These are phyloP conservation scores for Hyalella azteca DNA, from an alignment of 2,888 invertebrate genomes.

Conservation along the genomic window DNA sequence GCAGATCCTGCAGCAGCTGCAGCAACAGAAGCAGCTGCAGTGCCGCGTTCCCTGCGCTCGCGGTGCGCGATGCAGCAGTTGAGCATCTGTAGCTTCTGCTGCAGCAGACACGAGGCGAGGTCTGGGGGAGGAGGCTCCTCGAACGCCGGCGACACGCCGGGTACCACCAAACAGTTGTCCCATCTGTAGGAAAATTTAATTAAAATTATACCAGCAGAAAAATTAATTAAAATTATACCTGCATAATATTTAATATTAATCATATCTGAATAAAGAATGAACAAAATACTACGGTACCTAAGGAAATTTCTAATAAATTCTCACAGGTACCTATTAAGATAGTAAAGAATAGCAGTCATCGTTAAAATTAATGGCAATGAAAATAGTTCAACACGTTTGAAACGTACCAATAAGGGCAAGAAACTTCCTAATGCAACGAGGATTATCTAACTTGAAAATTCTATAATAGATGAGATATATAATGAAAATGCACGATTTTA, in stretches of 20 bases:
- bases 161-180: slow-evolving; percentile 79
- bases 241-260: background rate
- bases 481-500: too few relatives aligned
- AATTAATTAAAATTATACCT: background rate
- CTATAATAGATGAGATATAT: too few relatives aligned
- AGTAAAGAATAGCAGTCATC: too few relatives aligned
- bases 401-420: too few relatives aligned
- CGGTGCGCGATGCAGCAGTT: slow-evolving; percentile 69
- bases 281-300: too few relatives aligned
- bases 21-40: slow-evolving; percentile 40
- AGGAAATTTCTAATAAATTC: too few relatives aligned
- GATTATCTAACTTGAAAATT: too few relatives aligned
- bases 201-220: background rate
- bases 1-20: background rate
- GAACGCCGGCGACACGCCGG: slow-evolving; percentile 70
- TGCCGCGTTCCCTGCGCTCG: slow-evolving; percentile 60
- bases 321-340: too few relatives aligned
- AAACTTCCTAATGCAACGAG: too few relatives aligned
- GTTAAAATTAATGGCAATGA: too few relatives aligned
- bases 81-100: slow-evolving; percentile 87
- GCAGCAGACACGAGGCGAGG: slow-evolving; percentile 84
- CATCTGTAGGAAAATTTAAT: slow-evolving; percentile 65
- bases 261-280: too few relatives aligned
- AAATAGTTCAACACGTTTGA: too few relatives aligned
- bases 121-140: slow-evolving; percentile 71